Evolutionary conservation across 1,140 invertebrate species (phyloP).

Genomic region (Cotesia glomerata): DNA sequence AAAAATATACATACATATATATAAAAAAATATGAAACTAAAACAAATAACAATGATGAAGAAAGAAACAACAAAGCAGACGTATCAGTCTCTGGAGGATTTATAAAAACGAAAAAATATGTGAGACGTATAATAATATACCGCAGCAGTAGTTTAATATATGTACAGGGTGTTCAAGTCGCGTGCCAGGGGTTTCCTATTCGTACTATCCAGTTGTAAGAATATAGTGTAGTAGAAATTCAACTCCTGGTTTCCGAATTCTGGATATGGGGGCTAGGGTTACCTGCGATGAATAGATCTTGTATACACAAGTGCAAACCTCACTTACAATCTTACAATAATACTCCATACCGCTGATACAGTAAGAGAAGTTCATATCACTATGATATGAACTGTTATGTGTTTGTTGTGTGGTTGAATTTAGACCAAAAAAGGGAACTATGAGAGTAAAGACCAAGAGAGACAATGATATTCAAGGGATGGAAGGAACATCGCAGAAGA

Average conservation of each 20-base stretch:
- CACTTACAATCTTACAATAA: slow-evolving; percentile 31
- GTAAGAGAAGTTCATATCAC: no score
- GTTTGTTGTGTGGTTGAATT: slow-evolving; percentile 22
- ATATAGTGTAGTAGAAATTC: no score
- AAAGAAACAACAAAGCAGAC: slow-evolving; percentile 9
- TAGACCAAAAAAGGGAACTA: slow-evolving; percentile 20
- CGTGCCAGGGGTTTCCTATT: slow-evolving; percentile 14
- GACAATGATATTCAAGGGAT: not conserved
- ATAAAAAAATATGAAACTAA: not conserved
- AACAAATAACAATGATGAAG: slow-evolving; percentile 4
- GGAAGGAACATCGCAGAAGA: not conserved
- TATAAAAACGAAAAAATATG: slow-evolving; percentile 26
- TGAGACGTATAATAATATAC: slow-evolving; percentile 21
- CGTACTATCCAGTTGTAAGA: no score
- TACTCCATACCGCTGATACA: no score
- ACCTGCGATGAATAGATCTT: not conserved
- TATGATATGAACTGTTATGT: slow-evolving; percentile 19
- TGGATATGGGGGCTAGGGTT: no score
- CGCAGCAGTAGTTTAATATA: not conserved
- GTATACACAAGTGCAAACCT: slow-evolving; percentile 8
- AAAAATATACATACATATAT: not conserved
- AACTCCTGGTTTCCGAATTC: no score
- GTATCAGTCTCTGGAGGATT: slow-evolving; percentile 8
- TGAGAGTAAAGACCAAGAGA: not conserved
- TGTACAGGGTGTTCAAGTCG: not conserved